Evolutionary conservation across 2,888 invertebrate genomes (phyloP), one percentile per base, ranked within the genome.

Genomic region (Altica lythri): DNA sequence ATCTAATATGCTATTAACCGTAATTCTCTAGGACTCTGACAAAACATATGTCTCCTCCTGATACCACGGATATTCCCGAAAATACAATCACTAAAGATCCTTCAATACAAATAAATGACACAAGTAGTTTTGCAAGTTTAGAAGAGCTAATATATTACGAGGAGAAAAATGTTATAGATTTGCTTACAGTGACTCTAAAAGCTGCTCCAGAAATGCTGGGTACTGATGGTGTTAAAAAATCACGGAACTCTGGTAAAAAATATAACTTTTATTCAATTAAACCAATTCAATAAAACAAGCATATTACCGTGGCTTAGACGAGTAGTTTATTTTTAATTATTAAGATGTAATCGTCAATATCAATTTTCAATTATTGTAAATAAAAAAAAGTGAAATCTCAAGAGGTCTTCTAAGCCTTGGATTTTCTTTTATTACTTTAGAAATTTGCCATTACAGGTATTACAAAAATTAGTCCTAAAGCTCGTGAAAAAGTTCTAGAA

Each of bases 1-100:
- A n/a, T n/a, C n/a, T n/a, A n/a, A n/a, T n/a, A n/a, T n/a, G n/a
- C n/a, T n/a, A n/a, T n/a, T n/a, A n/a, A n/a, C n/a, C n/a, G 22
- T 5, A 22, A 5, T 22, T 8, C 22, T 22, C 4, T 5, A 88
- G 88, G 64, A 86, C 87, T 1, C 72, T 88, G 63, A 88, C 87
- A 10, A 84, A 85, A 69, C 86, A 88, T 68, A 83, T 88, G 75
- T 85, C 86, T 0, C 85, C 85, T 1, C 83, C 85, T 1, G 76
- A 79, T 0, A 85, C 85, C 1, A 83, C 85, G 1, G 76, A 79
- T 13, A 25, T 49, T 27, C 19, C 55, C n/a, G 46, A 53, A 25
- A 19, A 47, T 14, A 35, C 27, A 5, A 22, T 27, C 12, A 14
- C 25, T n/a, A 13, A 57, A 42, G 45, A 55, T 29, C 42, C 48